Conservation (phyloP, 1,140 invertebrate genomes). For the Drosophila pseudoobscura region DNA sequence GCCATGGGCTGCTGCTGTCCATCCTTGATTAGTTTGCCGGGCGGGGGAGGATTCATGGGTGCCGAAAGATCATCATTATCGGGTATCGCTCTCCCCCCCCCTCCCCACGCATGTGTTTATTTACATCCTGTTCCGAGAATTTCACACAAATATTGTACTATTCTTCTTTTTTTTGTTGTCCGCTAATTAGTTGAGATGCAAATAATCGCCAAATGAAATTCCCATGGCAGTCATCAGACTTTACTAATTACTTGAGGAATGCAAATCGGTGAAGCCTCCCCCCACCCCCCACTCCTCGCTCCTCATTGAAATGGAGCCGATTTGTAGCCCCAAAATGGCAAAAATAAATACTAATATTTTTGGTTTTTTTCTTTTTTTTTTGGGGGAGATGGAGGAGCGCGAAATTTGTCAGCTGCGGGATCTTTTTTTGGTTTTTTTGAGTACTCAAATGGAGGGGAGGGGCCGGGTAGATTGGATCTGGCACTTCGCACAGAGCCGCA, state of each 20-base stretch:
- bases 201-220: slow-evolving; percentile 39
- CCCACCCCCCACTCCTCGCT: too few relatives aligned
- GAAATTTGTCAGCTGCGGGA: slow-evolving; percentile 52
- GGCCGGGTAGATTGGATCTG: slow-evolving; percentile 36
- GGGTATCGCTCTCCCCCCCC: too few relatives aligned
- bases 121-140: background rate
- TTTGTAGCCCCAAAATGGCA: too few relatives aligned
- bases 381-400: slow-evolving; percentile 35
- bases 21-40: slow-evolving; percentile 40
- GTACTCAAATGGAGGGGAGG: slow-evolving; percentile 25
- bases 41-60: slow-evolving; percentile 15
- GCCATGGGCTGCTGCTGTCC: too few relatives aligned
- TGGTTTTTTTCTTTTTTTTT: slow-evolving; percentile 1
- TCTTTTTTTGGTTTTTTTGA: slow-evolving; percentile 36
- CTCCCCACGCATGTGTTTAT: background rate
- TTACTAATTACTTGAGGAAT: slow-evolving; percentile 53
- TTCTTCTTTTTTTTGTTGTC: background rate
- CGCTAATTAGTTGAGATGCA: slow-evolving; percentile 45
- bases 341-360: background rate
- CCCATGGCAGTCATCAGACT: slow-evolving; percentile 47
- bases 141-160: slow-evolving; percentile 15
- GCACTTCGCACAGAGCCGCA: slow-evolving; percentile 58
- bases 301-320: too few relatives aligned
- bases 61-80: slow-evolving; percentile 36
- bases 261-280: slow-evolving; percentile 19